Evolutionary conservation across 2,113 vertebrate genomes (phyloP), one percentile per base, ranked within the genome.

Genomic region (Pontoporia blainvillei): DNA sequence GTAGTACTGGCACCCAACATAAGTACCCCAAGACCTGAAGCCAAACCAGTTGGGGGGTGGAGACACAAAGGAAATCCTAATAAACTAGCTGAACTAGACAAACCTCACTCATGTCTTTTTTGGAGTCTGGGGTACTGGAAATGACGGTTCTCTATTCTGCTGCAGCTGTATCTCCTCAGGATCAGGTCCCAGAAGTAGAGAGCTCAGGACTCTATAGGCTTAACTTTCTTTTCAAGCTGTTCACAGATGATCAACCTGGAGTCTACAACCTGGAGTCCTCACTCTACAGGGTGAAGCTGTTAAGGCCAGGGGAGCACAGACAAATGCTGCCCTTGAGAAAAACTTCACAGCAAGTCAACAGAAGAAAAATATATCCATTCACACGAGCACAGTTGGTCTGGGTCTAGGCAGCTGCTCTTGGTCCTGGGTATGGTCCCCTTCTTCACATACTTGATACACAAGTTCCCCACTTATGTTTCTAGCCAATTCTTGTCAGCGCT

Each of bases 61-160:
- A 6, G 10, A 93, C 3, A 81, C n/a, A 90, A 15, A 91, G 13
- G 76, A 96, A 95, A 86, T 57, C 39, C 54, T 94, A 98, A 98
- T 97, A 97, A 98, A 98, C 49, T 75, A 87, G 90, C 23, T 96
- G 14, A 94, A 92, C 18, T 66, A 85, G 52, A 97, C n/a, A 95
- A 86, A 86, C 14, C 3, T 39, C 20, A 90, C 27, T 94, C 18
- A 15, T 23, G 90, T 95, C 34, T 76, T 96, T 82, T 96, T 90
- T 96, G 91, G 86, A 64, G n/a, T 52, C 31, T 62, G 73, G n/a
- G 39, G 23, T 54, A 76, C 29, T 67, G n/a, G 29, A 34, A 90
- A 62, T 75, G 34, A 87, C 75, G 91, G 14, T 46, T 94, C 23
- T 61, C 36, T 64, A 52, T 82, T 91, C 90, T 79, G 15, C 61